phyloP scores from a whole-genome alignment of 1,140 invertebrate genomes.

The Copidosoma floridanum region DNA sequence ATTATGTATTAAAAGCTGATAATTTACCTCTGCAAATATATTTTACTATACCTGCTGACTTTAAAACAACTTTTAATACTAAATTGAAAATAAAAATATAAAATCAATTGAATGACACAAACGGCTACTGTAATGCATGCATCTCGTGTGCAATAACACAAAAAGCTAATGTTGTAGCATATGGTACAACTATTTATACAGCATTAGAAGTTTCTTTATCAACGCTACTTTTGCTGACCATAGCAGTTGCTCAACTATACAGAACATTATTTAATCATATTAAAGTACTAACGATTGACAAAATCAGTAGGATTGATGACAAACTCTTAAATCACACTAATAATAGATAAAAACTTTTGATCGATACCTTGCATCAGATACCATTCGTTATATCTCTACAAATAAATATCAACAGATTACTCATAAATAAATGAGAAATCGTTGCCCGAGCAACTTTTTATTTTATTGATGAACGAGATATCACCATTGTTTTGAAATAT shows the following conservation, averaged over 20 bases:
- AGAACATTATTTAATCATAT: background rate
- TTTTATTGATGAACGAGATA: background rate
- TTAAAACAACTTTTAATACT: conserved; percentile 38
- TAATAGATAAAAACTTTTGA: conserved; percentile 31
- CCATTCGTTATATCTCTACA: background rate
- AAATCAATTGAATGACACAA: conserved; percentile 24
- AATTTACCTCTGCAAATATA: conserved; percentile 40
- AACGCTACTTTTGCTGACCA: conserved; percentile 22
- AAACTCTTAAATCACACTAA: conserved; percentile 33
- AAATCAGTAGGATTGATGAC: conserved; percentile 43
- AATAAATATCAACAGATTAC: background rate
- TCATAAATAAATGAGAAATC: background rate
- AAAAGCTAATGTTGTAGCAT: conserved; percentile 43
- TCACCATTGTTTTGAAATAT: no score
- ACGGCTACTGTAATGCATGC: conserved; percentile 33
- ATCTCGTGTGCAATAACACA: conserved; percentile 43
- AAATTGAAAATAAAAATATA: conserved; percentile 38
- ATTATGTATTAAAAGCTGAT: background rate
- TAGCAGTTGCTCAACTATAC: background rate
- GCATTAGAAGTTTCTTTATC: conserved; percentile 27
- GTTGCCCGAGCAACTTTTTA: no score
- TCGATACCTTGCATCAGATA: conserved; percentile 33
- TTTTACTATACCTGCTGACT: conserved; percentile 38
- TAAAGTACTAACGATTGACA: conserved; percentile 41
- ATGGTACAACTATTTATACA: conserved; percentile 42